A percentile compares a stretch with the other conserved stretches of the same genome.
Evolutionary conservation across 2,797 vertebrate species (phyloP).

Genomic region (Sorex maritimensis): DNA sequence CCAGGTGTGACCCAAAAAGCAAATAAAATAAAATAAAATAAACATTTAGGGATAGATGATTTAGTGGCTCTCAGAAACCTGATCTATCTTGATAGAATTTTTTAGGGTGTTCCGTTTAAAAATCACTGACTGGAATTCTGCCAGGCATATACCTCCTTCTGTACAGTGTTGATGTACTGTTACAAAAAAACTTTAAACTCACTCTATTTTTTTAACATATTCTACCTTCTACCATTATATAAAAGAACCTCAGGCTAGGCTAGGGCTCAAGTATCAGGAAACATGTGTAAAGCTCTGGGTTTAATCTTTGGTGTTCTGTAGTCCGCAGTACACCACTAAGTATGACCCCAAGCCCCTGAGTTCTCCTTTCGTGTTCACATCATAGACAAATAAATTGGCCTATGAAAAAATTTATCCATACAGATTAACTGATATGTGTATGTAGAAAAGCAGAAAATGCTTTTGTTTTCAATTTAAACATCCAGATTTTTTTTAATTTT

Average conservation of each 20-base stretch:
- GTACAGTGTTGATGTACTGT: neutral
- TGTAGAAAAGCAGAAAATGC: neutral
- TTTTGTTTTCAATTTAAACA: neutral
- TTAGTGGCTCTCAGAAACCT: neutral
- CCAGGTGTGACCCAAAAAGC: too few relatives aligned
- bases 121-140: neutral
- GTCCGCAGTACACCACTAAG: too few relatives aligned
- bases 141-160: neutral
- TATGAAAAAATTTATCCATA: slow-evolving; percentile 1
- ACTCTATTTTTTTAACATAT: neutral
- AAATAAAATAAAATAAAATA: neutral
- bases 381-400: neutral
- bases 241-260: neutral
- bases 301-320: too few relatives aligned
- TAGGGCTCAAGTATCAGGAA: too few relatives aligned
- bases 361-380: too few relatives aligned
- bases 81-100: neutral
- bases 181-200: neutral
- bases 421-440: slow-evolving; percentile 7
- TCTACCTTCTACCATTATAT: neutral
- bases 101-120: slow-evolving; percentile 3
- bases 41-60: slow-evolving; percentile 21
- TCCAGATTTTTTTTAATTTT: neutral
- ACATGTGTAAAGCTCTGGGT: too few relatives aligned
- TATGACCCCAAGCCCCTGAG: too few relatives aligned